Percentiles rank a stretch among this genome's conserved stretches.
Conservation (phyloP, 30 jellyfish, hydroid and myxozoan genomes). For the Rhopilema esculentum region DNA sequence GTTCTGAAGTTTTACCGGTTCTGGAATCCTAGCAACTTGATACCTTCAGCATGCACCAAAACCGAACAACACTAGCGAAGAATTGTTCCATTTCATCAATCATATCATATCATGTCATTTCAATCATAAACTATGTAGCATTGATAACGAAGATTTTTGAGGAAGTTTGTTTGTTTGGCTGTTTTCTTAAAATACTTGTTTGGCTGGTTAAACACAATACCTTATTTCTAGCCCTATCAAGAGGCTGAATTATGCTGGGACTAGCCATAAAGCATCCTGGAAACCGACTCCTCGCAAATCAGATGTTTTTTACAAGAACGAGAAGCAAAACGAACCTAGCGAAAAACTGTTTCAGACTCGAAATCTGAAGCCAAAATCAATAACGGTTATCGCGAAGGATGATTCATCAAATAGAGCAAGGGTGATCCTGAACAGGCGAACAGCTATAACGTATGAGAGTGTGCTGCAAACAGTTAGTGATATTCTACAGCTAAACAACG, state of each 20-base stretch:
- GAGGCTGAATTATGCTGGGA: conserved; percentile 53
- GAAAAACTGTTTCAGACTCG: conserved; percentile 64
- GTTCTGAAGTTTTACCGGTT: too few species aligned
- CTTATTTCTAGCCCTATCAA: conserved; percentile 64
- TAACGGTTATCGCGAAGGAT: conserved; percentile 76
- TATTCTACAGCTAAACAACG: conserved; percentile 65
- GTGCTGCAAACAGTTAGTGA: conserved; percentile 73
- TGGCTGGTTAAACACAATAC: background rate
- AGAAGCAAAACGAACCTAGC: conserved; percentile 37
- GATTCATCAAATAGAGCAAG: conserved; percentile 69
- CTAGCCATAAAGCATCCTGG: conserved; percentile 43
- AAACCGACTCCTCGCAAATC: conserved; percentile 20
- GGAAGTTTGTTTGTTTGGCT: too few species aligned
- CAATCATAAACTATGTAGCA: too few species aligned
- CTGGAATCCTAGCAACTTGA: too few species aligned
- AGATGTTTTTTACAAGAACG: background rate
- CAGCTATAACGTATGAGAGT: conserved; percentile 63
- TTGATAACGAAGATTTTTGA: too few species aligned
- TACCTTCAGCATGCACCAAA: too few species aligned
- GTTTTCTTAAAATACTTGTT: too few species aligned
- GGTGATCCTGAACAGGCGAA: conserved; percentile 53
- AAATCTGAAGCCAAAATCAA: conserved; percentile 57
- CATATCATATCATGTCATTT: too few species aligned
- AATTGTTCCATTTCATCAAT: too few species aligned
- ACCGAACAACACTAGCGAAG: too few species aligned